Evolutionary conservation across 1,140 invertebrate genomes (phyloP), one percentile per base, ranked within the genome.

Genomic region (Papilio glaucus): DNA sequence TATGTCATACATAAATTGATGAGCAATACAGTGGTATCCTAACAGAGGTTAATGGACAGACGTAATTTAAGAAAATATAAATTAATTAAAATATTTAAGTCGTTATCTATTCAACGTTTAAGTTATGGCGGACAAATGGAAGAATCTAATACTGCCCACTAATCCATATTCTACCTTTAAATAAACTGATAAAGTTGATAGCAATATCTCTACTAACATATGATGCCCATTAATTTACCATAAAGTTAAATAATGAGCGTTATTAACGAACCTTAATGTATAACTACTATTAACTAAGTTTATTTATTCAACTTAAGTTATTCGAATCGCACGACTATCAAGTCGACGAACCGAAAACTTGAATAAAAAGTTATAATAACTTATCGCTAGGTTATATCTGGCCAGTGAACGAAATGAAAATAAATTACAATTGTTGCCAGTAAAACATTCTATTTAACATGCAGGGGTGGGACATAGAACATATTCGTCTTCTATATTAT

Each of bases 101-200:
- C 15, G 24, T 69, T 53, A 69, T 69, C 67, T 69, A 49, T 69
- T 49, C 26, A 29, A 69, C 13, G 67, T 53, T 49, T 49, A 69
- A 49, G 67, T 69, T 29, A 69, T 69, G 67, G 37, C 45, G 67
- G 24, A 29, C 42, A 69, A 69, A 69, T 69, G 67, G 67, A 69
- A 69, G 26, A 69, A 49, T 33, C 67, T 69, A 42, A 42, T 69
- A 69, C 67, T 37, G 29, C 67, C 29, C 8, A 69, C 67, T n/a
- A 69, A 69, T 68, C 65, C 65, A 68, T 53, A 69, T 69, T 49
- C 67, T 21, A 69, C 67, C 53, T 39, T 69, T 53, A 69, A 69
- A 53, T 69, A 69, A 69, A 29, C 67, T 53, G 67, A 69, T 69
- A 69, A 53, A 26, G 29, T 24, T 29, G 67, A 69, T 69, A 69